phyloP scores from a whole-genome alignment of 2,113 vertebrate genomes.

The Percopsis transmontana region DNA sequence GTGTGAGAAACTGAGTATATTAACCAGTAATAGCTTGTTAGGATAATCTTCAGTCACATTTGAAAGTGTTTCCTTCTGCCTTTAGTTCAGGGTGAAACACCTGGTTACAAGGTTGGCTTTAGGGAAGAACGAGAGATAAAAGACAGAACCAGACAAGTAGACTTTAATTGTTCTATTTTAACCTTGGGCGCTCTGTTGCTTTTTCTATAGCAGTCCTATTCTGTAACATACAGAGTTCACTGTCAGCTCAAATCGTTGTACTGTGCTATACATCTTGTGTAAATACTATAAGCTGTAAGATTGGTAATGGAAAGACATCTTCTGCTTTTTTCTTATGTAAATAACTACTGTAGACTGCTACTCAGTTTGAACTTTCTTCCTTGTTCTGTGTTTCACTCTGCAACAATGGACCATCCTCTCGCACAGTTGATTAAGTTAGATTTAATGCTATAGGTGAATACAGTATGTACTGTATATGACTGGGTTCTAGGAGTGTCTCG shows the following conservation, averaged over 20 bases:
- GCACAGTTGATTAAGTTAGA: conserved; percentile 31
- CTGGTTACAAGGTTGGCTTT: conserved; percentile 58
- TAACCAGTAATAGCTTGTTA: conserved; percentile 77
- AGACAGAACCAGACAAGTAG: conserved; percentile 47
- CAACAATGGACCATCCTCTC: conserved; percentile 50
- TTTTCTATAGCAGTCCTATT: conserved; percentile 17
- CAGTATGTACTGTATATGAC: conserved; percentile 16
- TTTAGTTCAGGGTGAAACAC: conserved; percentile 53
- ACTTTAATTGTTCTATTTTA: conserved; percentile 53
- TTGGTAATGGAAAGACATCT: conserved; percentile 37
- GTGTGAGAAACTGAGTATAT: conserved; percentile 71
- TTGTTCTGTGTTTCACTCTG: conserved; percentile 32
- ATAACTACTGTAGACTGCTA: conserved; percentile 42
- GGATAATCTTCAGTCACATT: conserved; percentile 69
- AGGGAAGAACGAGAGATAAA: conserved; percentile 34
- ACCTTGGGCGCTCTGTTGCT: conserved; percentile 19
- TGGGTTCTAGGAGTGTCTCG: conserved; percentile 37
- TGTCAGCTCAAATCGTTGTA: conserved; percentile 30
- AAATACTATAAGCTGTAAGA: conserved; percentile 32
- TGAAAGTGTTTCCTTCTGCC: conserved; percentile 69
- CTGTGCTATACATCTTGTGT: conserved; percentile 36
- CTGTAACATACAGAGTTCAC: conserved; percentile 42
- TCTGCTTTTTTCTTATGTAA: conserved; percentile 43
- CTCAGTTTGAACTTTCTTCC: conserved; percentile 46
- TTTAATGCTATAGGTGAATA: conserved; percentile 25